Evolutionary conservation across 64 coral and sea anemone genomes (phyloP).

Genomic region (Orbicella faveolata): DNA sequence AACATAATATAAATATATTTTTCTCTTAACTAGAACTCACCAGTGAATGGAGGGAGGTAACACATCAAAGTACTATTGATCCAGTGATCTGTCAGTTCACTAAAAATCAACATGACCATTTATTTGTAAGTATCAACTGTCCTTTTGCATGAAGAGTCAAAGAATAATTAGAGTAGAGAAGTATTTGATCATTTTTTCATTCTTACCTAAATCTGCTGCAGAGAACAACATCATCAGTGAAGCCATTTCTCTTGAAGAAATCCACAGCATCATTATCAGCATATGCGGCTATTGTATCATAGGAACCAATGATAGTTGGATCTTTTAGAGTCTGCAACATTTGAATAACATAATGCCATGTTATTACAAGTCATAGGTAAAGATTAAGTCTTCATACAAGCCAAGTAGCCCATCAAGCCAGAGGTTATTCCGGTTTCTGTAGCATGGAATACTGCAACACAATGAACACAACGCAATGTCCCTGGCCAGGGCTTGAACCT

Average conservation of each 20-base stretch:
- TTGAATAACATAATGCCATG: neutral
- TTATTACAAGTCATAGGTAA: neutral
- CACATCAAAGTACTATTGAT: slow-evolving; percentile 90
- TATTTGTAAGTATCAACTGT: no score
- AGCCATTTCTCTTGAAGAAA: slow-evolving; percentile 78
- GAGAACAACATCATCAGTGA: slow-evolving; percentile 89
- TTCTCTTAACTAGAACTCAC: slow-evolving; percentile 26
- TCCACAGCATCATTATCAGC: slow-evolving; percentile 77
- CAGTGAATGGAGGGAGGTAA: slow-evolving; percentile 84
- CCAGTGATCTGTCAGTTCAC: slow-evolving; percentile 87
- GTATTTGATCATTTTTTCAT: neutral
- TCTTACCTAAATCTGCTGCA: slow-evolving; percentile 81
- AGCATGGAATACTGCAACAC: no score
- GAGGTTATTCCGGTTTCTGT: no score
- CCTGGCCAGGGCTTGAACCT: no score
- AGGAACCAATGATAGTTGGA: slow-evolving; percentile 74
- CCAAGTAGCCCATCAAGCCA: no score
- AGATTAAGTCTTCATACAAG: no score
- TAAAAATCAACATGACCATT: slow-evolving; percentile 1
- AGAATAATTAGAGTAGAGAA: neutral
- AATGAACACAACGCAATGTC: no score
- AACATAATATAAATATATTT: neutral
- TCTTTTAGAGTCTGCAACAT: slow-evolving; percentile 65
- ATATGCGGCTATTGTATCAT: slow-evolving; percentile 85
- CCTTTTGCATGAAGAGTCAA: neutral